A percentile compares a stretch with the other conserved stretches of the same genome.
Evolutionary conservation across 2,797 vertebrate genomes (phyloP).

Genomic region (Cyclura pinguis): DNA sequence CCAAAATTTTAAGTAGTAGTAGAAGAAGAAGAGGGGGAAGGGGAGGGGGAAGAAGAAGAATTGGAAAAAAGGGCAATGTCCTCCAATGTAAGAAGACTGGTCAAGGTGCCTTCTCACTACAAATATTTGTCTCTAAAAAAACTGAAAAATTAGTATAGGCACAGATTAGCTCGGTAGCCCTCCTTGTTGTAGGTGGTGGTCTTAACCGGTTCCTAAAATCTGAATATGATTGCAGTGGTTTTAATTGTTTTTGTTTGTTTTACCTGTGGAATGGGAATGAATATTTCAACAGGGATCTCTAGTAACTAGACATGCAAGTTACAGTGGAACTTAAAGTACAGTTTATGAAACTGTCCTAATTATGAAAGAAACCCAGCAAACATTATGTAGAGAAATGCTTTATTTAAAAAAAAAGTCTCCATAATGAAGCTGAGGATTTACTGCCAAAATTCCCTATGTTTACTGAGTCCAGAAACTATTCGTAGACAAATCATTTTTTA

Average conservation of each 20-base stretch:
- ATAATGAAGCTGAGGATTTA: not conserved
- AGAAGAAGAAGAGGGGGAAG: too few species aligned
- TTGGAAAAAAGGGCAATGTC: slow-evolving; percentile 9
- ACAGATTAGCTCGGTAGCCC: slow-evolving; percentile 1
- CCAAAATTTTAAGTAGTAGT: too few species aligned
- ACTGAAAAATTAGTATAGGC: not conserved
- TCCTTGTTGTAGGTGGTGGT: not conserved
- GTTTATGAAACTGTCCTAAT: not conserved
- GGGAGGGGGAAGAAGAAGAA: slow-evolving; percentile 6
- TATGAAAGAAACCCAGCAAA: not conserved
- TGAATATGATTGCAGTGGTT: slow-evolving; percentile 8
- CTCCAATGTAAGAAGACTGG: slow-evolving; percentile 28
- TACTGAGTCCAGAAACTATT: not conserved
- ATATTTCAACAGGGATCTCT: slow-evolving; percentile 37
- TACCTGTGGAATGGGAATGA: slow-evolving; percentile 10
- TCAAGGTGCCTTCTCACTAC: slow-evolving; percentile 36
- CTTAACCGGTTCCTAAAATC: slow-evolving; percentile 33
- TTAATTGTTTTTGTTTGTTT: slow-evolving; percentile 26
- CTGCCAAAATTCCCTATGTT: not conserved
- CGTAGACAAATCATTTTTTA: slow-evolving; percentile 10
- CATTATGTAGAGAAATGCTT: not conserved
- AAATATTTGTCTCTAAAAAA: slow-evolving; percentile 52
- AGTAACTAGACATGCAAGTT: not conserved
- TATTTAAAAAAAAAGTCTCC: not conserved
- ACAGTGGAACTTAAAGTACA: not conserved